Base-by-base conservation (phyloP, 2,797 vertebrate genomes). In the Tadarida brasiliensis region DNA sequence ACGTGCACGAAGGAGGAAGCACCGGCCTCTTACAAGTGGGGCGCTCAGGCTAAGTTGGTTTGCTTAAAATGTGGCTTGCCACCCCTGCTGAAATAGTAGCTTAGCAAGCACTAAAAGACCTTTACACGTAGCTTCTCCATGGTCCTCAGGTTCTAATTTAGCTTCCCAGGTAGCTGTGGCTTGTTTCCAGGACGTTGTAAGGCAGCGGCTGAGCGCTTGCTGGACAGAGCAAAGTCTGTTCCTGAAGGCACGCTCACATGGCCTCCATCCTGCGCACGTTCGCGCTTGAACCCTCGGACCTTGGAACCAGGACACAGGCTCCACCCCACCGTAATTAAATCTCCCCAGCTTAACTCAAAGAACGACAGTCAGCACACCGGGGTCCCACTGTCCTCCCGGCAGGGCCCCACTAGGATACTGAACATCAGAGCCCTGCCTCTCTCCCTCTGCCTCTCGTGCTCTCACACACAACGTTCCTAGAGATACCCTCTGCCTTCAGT, bases 161-260 rank as follows among this genome's bases (percentile, higher is more conserved):
- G 63, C 59, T 71, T 74, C 49, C 11, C 8, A 47, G 11, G 59
- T 20, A 67, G 39, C 33, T 11, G 39, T 81, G 57, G 85, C 91
- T 65, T 96, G 76, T 85, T 90, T 85, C 51, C 47, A 61, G 86
- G 26, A 65, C 49, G n/a, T 20, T 39, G 44, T 7, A 67, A 92
- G 57, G 47, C 57, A 39, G 10, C 6, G 16, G 51, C 39, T 97
- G 81, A 76, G 91, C 63, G 76, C 63, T 51, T 44, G 47, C 51
- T 44, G 4, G 74, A 49, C 82, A 87, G 94, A 83, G 74, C 86
- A 96, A 95, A 97, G 73, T 96, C 49, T 28, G 7, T 85, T 94
- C 90, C 59, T 68, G 59, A 92, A 87, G 90, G n/a, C 91, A 80
- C 15, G 56, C 56, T 94, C 97, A 95, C 73, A 0, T 87, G 86